A percentile compares a stretch with the other conserved stretches of the same genome.
These are phyloP conservation scores for Andrena bucephala DNA, from an alignment of 2,888 invertebrate species.

Conservation along the genomic window DNA sequence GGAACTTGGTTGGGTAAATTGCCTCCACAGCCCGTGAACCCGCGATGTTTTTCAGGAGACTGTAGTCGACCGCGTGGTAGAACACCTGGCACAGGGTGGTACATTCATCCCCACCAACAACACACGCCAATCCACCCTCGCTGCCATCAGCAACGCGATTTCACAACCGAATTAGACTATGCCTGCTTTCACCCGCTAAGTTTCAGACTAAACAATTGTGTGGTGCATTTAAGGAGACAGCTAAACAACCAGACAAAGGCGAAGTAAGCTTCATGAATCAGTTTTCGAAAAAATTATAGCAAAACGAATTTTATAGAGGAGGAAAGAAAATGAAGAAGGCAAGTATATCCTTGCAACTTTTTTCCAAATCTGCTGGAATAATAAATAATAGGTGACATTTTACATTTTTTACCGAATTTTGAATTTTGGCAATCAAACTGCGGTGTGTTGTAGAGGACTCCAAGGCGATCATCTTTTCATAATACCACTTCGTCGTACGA, in stretches of 20 bases:
- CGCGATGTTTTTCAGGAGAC: slow-evolving; percentile 78
- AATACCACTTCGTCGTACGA: too few relatives aligned
- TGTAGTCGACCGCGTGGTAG: slow-evolving; percentile 78
- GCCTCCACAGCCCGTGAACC: slow-evolving; percentile 58
- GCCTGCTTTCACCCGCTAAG: slow-evolving; percentile 27
- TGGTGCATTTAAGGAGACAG: not conserved
- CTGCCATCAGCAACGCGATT: slow-evolving; percentile 32
- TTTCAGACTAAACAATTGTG: not conserved
- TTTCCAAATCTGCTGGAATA: not conserved
- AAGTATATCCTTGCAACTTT: not conserved
- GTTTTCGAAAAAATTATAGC: not conserved
- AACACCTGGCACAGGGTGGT: slow-evolving; percentile 80
- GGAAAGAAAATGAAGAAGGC: not conserved
- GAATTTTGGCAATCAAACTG: too few relatives aligned
- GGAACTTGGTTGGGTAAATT: not conserved
- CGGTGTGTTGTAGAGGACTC: too few relatives aligned
- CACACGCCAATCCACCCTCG: slow-evolving; percentile 33
- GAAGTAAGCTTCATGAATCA: not conserved
- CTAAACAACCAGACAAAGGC: not conserved
- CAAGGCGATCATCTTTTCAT: too few relatives aligned
- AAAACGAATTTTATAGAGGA: not conserved
- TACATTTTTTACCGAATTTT: too few relatives aligned
- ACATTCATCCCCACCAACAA: slow-evolving; percentile 74
- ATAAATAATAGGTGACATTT: not conserved
- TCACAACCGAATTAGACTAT: slow-evolving; percentile 28